These are phyloP conservation scores for Acrocyrtus sp. DNA, from an alignment of 2,888 invertebrate genomes.

Conservation along the genomic window DNA sequence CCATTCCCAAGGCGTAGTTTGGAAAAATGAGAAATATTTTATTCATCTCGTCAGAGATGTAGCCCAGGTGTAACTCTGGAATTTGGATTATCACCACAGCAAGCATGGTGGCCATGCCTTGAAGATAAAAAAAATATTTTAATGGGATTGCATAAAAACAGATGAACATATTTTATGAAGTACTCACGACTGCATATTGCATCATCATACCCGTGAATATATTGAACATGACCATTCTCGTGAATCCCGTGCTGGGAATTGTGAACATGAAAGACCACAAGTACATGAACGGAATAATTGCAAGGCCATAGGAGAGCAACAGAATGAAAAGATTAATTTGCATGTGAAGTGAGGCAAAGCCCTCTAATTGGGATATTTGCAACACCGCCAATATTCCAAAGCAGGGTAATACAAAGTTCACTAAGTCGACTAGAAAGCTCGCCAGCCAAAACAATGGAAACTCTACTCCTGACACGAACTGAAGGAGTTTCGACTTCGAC, in stretches of 20 bases:
- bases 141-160: not conserved
- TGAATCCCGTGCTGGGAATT: slow-evolving; percentile 80
- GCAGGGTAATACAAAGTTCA: slow-evolving; percentile 73
- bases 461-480: slow-evolving; percentile 78
- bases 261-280: slow-evolving; percentile 75
- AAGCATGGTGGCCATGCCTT: slow-evolving; percentile 75
- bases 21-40: slow-evolving; percentile 78
- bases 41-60: slow-evolving; percentile 73
- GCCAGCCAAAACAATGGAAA: slow-evolving; percentile 77
- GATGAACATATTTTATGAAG: not conserved
- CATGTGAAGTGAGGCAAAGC: slow-evolving; percentile 70
- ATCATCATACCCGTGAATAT: slow-evolving; percentile 70
- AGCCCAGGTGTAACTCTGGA: slow-evolving; percentile 71
- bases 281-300: slow-evolving; percentile 79
- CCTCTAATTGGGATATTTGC: slow-evolving; percentile 74
- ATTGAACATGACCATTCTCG: slow-evolving; percentile 77
- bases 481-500: slow-evolving; percentile 76
- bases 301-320: slow-evolving; percentile 76
- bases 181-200: no score
- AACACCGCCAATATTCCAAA: slow-evolving; percentile 73
- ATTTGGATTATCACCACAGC: slow-evolving; percentile 76
- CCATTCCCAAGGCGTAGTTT: slow-evolving; percentile 73
- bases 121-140: not conserved
- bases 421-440: slow-evolving; percentile 76
- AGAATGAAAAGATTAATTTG: slow-evolving; percentile 73